Evolutionary conservation across 2,888 invertebrate genomes (phyloP).

Genomic region (Ceraclea dissimilis): DNA sequence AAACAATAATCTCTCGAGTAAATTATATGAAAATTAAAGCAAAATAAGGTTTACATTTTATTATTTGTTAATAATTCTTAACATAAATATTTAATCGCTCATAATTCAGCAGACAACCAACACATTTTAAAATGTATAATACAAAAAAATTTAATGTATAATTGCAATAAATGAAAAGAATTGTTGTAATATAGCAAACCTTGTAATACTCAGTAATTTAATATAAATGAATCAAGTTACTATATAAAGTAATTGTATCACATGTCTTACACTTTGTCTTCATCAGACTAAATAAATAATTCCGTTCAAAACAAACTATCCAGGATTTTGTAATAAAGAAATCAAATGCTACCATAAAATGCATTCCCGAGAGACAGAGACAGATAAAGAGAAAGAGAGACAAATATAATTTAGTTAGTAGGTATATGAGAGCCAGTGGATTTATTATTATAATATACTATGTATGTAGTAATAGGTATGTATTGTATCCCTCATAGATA

Average conservation of each 20-base stretch:
- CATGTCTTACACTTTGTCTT: not conserved
- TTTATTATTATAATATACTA: too few relatives aligned
- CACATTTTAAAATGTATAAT: conserved; percentile 23
- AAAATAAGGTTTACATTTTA: conserved; percentile 25
- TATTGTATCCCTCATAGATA: too few relatives aligned
- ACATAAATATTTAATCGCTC: conserved; percentile 23
- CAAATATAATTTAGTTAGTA: not conserved
- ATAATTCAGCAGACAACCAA: conserved; percentile 24
- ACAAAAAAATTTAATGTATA: conserved; percentile 20
- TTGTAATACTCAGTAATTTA: conserved; percentile 10
- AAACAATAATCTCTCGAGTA: conserved; percentile 6
- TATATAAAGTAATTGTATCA: not conserved
- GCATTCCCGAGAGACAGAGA: not conserved
- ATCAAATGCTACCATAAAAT: not conserved
- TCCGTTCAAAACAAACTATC: not conserved
- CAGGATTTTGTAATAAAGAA: not conserved
- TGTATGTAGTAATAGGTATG: too few relatives aligned
- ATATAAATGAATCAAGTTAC: not conserved
- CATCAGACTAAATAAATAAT: not conserved
- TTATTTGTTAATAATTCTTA: conserved; percentile 23
- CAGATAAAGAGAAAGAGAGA: not conserved
- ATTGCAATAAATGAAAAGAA: conserved; percentile 11
- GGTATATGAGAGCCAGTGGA: too few relatives aligned
- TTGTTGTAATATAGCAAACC: conserved; percentile 9
- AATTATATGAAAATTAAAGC: conserved; percentile 24